These are phyloP conservation scores for Mesopsocus fuscifrons DNA, from an alignment of 2,888 invertebrate genomes.

Conservation along the genomic window DNA sequence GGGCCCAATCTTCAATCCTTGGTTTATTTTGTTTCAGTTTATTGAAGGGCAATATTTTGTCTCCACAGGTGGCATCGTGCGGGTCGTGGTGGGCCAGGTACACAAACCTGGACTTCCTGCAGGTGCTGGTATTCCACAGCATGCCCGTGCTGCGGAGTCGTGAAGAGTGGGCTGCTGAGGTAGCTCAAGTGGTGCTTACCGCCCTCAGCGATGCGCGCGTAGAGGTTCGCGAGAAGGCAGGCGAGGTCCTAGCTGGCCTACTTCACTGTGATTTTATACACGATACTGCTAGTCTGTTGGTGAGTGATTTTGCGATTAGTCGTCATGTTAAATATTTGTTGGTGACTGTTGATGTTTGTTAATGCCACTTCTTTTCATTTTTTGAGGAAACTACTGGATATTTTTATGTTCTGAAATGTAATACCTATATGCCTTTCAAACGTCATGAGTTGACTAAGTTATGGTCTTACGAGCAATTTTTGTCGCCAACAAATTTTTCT, in stretches of 20 bases:
- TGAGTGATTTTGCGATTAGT: too few relatives aligned
- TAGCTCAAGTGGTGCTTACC: slow-evolving; percentile 35
- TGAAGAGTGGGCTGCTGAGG: slow-evolving; percentile 26
- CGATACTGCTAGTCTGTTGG: slow-evolving; percentile 35
- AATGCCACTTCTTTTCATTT: too few relatives aligned
- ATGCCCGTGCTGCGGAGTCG: slow-evolving; percentile 40
- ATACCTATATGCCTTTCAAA: too few relatives aligned
- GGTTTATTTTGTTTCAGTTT: slow-evolving; percentile 2
- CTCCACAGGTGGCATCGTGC: slow-evolving; percentile 15
- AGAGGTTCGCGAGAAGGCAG: slow-evolving; percentile 68
- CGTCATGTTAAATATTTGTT: too few relatives aligned
- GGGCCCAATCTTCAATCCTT: too few relatives aligned
- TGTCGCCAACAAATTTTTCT: too few relatives aligned
- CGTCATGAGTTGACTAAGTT: too few relatives aligned
- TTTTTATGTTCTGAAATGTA: too few relatives aligned
- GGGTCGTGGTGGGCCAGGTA: slow-evolving; percentile 50
- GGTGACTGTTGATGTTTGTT: too few relatives aligned
- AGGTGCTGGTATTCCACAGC: slow-evolving; percentile 52
- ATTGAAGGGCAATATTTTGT: too few relatives aligned
- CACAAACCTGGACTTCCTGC: slow-evolving; percentile 44
- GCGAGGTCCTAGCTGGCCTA: slow-evolving; percentile 64
- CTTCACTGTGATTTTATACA: slow-evolving; percentile 66
- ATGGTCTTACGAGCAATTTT: too few relatives aligned
- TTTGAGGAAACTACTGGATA: too few relatives aligned
- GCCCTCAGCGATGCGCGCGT: slow-evolving; percentile 49